These are phyloP conservation scores for Laticauda colubrina DNA, from an alignment of 2,113 vertebrate species.

Conservation along the genomic window DNA sequence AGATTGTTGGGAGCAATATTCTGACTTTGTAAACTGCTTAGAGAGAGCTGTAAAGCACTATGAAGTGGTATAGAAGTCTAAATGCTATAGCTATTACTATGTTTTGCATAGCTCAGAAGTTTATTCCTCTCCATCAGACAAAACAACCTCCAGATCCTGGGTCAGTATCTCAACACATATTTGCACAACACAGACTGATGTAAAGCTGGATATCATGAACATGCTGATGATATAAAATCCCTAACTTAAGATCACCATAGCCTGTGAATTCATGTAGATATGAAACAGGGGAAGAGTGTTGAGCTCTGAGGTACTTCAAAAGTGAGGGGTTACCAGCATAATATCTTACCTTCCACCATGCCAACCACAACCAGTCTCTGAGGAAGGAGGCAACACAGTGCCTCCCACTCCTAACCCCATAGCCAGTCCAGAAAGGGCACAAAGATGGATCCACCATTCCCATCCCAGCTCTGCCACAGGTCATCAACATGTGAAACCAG, in stretches of 20 bases:
- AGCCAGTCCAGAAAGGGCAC: neutral
- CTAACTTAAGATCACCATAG: neutral
- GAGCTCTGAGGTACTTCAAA: neutral
- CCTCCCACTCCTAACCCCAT: neutral
- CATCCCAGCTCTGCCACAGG: neutral
- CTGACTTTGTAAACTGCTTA: no score
- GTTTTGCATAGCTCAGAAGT: neutral
- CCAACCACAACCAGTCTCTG: neutral
- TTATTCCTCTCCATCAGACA: neutral
- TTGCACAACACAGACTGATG: neutral
- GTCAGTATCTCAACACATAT: neutral
- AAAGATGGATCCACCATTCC: neutral
- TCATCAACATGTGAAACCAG: neutral
- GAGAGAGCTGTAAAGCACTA: no score
- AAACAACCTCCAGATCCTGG: neutral
- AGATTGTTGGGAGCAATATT: no score
- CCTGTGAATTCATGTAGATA: neutral
- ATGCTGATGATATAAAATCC: neutral
- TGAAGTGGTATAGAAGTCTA: no score
- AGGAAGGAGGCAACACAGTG: neutral
- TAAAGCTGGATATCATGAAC: neutral
- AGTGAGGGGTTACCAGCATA: neutral
- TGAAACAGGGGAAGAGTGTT: neutral
- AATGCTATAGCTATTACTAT: neutral
- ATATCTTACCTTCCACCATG: neutral